Conservation (phyloP, 2,888 invertebrate species). For the Drosophila mulleri region DNA sequence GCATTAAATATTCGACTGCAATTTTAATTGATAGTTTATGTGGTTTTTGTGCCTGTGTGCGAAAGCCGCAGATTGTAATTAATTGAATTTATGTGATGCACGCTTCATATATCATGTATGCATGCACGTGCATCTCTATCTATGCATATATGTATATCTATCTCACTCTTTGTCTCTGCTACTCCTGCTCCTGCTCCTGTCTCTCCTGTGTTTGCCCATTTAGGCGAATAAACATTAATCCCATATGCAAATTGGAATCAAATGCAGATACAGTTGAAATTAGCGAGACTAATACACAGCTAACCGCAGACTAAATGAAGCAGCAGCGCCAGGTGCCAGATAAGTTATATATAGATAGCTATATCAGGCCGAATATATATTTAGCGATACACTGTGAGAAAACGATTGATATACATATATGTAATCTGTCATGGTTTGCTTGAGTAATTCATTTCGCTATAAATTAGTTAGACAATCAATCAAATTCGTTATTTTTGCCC, state of each 20-base stretch:
- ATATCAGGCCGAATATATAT: neutral
- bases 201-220: conserved; percentile 1
- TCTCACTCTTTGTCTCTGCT: neutral
- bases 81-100: conserved; percentile 59
- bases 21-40: conserved; percentile 1
- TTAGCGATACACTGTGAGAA: neutral
- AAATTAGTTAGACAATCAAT: neutral
- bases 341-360: neutral
- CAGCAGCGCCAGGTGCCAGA: neutral
- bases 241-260: conserved; percentile 55
- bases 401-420: no score
- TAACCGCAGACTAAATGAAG: conserved; percentile 39
- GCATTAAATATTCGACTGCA: conserved; percentile 7
- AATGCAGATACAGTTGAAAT: conserved; percentile 46
- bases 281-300: conserved; percentile 42
- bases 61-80: conserved; percentile 66
- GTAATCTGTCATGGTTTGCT: neutral
- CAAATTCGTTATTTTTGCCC: neutral
- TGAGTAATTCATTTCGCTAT: neutral
- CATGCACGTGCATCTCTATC: neutral
- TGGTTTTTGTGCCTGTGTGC: conserved; percentile 13
- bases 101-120: conserved; percentile 23
- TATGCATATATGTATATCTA: no score
- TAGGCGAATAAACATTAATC: conserved; percentile 40
- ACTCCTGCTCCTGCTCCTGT: no score